A percentile compares a stretch with the other conserved stretches of the same genome.
phyloP scores from a whole-genome alignment of 2,113 vertebrate genomes.

The Climacteris rufus region DNA sequence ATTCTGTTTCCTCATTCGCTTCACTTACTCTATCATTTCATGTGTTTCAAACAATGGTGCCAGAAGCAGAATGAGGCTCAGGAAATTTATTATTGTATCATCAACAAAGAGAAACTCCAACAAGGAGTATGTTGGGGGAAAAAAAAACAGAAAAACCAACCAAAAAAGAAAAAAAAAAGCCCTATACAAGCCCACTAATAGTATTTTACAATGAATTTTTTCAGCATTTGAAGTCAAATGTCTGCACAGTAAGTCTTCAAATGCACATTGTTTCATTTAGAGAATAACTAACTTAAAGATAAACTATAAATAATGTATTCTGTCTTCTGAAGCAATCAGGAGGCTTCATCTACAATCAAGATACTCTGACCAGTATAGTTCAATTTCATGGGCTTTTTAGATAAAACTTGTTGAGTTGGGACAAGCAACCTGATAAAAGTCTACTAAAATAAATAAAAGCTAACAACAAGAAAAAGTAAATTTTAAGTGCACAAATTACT shows the following conservation, averaged over 20 bases:
- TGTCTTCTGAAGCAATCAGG: background rate
- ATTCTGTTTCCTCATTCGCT: background rate
- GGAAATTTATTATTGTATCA: background rate
- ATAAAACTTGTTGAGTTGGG: background rate
- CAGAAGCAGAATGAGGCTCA: background rate
- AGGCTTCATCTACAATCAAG: background rate
- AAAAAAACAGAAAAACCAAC: background rate
- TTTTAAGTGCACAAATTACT: background rate
- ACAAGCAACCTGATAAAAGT: background rate
- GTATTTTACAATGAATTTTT: background rate
- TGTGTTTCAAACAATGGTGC: background rate
- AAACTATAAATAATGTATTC: background rate
- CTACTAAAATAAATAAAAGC: background rate
- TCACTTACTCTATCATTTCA: background rate
- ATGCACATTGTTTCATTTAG: background rate
- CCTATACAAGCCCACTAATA: background rate
- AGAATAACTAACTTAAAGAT: background rate
- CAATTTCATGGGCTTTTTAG: background rate
- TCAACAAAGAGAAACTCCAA: background rate
- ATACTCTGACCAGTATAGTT: background rate
- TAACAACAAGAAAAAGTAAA: background rate
- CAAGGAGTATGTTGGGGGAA: accelerated
- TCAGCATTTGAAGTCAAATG: background rate
- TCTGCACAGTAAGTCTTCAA: background rate
- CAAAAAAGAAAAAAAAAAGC: background rate